These are phyloP conservation scores for Anas bahamensis DNA, from an alignment of 2,797 vertebrate species.

Conservation along the genomic window DNA sequence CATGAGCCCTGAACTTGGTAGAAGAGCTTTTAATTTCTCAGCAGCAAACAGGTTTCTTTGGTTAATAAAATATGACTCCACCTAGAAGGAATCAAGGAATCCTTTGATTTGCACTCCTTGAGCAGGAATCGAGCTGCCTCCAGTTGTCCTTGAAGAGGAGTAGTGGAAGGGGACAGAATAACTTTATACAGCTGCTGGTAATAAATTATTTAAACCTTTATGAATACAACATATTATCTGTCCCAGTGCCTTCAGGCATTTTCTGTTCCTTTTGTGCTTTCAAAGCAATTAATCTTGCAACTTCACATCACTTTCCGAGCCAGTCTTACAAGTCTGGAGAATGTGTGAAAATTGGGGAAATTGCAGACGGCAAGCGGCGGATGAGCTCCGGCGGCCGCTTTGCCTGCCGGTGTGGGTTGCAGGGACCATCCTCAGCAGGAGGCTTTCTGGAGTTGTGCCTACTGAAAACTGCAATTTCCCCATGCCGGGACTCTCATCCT, in stretches of 20 bases:
- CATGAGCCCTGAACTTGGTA: neutral
- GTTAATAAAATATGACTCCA: constrained; percentile 6
- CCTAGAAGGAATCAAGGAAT: neutral
- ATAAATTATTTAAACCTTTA: constrained; percentile 62
- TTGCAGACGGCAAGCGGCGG: neutral
- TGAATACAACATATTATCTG: constrained; percentile 45
- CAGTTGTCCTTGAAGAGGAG: constrained; percentile 12
- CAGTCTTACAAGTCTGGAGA: neutral
- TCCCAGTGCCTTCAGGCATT: constrained; percentile 8
- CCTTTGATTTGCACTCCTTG: neutral
- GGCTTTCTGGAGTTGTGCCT: neutral
- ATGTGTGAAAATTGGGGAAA: neutral
- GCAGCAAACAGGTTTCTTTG: neutral
- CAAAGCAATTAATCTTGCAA: constrained; percentile 52
- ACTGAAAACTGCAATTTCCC: neutral
- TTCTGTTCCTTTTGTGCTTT: constrained; percentile 54
- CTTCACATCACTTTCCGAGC: neutral
- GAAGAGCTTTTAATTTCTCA: constrained; percentile 27
- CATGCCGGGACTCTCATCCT: neutral
- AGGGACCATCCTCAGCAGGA: neutral
- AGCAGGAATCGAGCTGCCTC: neutral
- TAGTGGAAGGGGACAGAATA: constrained; percentile 9
- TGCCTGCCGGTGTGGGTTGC: neutral
- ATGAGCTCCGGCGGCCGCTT: neutral
- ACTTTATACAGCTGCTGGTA: constrained; percentile 29